These are phyloP conservation scores for Copidosoma floridanum DNA, from an alignment of 1,140 invertebrate species.

Conservation along the genomic window DNA sequence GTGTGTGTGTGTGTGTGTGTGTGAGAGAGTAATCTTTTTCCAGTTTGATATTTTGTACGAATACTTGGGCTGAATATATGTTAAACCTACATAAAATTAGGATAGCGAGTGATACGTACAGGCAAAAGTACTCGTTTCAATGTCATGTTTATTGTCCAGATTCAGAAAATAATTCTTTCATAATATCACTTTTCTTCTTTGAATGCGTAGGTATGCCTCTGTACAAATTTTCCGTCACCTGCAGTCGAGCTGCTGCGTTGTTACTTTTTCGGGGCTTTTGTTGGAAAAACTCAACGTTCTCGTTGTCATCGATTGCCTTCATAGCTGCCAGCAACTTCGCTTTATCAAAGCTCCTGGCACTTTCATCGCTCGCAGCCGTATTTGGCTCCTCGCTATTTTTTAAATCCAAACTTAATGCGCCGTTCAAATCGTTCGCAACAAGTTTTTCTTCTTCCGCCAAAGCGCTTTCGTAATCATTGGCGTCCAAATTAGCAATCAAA, in stretches of 20 bases:
- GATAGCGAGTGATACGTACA: background rate
- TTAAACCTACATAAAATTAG: too few relatives aligned
- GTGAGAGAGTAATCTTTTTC: too few relatives aligned
- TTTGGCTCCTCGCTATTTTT: background rate
- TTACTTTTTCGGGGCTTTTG: slow-evolving; percentile 33
- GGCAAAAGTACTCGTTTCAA: slow-evolving; percentile 4
- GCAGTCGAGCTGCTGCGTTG: slow-evolving; percentile 33
- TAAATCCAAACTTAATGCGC: background rate
- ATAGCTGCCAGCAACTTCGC: slow-evolving; percentile 63
- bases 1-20: too few relatives aligned
- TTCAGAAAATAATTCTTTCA: slow-evolving; percentile 52
- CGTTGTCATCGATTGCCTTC: slow-evolving; percentile 65
- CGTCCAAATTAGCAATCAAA: too few relatives aligned
- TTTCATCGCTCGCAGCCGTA: slow-evolving; percentile 9
- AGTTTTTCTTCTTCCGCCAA: background rate
- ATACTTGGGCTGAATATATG: too few relatives aligned
- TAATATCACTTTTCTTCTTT: slow-evolving; percentile 45
- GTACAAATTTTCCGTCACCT: slow-evolving; percentile 53
- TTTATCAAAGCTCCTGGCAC: slow-evolving; percentile 53
- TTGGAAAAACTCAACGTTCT: slow-evolving; percentile 53
- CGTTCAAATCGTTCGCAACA: background rate
- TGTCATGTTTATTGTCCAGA: slow-evolving; percentile 26
- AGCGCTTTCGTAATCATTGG: background rate
- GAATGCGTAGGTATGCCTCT: slow-evolving; percentile 45
- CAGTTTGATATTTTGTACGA: too few relatives aligned